Evolutionary conservation across 2,888 invertebrate genomes (phyloP).

Genomic region (Cataglyphis altisquamis): DNA sequence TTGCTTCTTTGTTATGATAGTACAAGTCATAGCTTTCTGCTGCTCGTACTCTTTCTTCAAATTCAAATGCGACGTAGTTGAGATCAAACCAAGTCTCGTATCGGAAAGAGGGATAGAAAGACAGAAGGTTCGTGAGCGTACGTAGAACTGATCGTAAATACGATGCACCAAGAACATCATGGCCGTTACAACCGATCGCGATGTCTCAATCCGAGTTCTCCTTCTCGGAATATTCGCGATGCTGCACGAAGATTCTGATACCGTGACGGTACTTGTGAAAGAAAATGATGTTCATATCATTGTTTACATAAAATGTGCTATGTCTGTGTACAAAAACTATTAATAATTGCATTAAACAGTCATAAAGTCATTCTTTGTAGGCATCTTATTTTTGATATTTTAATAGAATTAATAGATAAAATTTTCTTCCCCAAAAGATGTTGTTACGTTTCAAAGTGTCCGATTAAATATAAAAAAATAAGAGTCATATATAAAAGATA

Average conservation of each 20-base stretch:
- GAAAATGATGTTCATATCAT: constrained; percentile 7
- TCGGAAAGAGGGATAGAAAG: constrained; percentile 51
- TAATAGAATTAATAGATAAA: background rate
- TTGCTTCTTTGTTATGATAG: constrained; percentile 64
- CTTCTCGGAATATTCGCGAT: constrained; percentile 80
- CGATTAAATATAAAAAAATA: background rate
- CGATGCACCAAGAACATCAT: constrained; percentile 82
- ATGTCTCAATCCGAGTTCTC: constrained; percentile 84
- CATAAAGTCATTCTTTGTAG: background rate
- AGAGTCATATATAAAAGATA: background rate
- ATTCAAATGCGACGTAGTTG: constrained; percentile 79
- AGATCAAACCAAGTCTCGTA: constrained; percentile 38
- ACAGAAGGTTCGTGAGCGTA: constrained; percentile 74
- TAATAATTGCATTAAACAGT: background rate
- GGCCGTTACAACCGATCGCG: constrained; percentile 81
- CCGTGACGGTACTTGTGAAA: background rate
- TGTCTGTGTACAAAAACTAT: background rate
- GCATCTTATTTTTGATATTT: background rate
- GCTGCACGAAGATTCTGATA: constrained; percentile 57
- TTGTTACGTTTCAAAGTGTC: background rate
- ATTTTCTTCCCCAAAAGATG: background rate
- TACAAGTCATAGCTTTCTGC: constrained; percentile 59
- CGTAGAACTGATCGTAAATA: constrained; percentile 85
- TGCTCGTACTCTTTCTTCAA: constrained; percentile 76
- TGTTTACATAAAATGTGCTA: background rate